A percentile compares a stretch with the other conserved stretches of the same genome.
Evolutionary conservation across 2,797 vertebrate species (phyloP).

Genomic region (Sebastes nivosus): DNA sequence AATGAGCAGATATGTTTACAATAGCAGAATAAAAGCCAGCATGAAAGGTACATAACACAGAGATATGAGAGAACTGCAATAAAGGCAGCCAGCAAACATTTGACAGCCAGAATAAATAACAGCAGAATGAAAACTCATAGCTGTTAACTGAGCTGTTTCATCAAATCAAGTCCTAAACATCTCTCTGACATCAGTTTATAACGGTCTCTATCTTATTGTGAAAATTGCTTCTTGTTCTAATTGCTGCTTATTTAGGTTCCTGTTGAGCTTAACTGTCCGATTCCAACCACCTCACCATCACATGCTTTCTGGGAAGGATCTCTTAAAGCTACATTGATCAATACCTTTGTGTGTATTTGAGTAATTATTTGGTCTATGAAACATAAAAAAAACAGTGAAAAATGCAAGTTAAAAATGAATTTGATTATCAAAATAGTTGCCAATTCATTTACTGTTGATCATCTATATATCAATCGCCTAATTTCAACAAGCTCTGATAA

Average conservation of each 20-base stretch:
- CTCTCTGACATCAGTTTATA: not conserved
- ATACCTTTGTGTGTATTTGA: not conserved
- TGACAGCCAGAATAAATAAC: constrained; percentile 16
- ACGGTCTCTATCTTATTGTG: not conserved
- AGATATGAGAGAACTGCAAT: constrained; percentile 10
- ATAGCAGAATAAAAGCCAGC: constrained; percentile 23
- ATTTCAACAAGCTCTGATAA: not conserved
- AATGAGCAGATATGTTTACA: constrained; percentile 42
- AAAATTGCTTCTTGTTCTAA: not conserved
- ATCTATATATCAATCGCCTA: not conserved
- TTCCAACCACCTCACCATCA: not conserved
- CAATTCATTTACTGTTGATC: not conserved
- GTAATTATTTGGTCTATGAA: not conserved
- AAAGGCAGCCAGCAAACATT: constrained; percentile 21
- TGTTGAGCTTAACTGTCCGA: not conserved
- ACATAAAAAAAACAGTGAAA: not conserved
- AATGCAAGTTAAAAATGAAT: not conserved
- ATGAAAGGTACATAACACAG: not conserved
- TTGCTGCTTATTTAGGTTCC: not conserved
- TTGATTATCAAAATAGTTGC: not conserved
- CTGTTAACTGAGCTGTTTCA: not conserved
- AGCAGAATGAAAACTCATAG: not conserved
- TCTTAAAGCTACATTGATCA: not conserved
- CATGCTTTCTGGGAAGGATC: not conserved
- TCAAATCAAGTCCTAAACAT: not conserved